Evolutionary conservation across 2,888 invertebrate genomes (phyloP), one percentile per base, ranked within the genome.

Genomic region (Seira musarum): DNA sequence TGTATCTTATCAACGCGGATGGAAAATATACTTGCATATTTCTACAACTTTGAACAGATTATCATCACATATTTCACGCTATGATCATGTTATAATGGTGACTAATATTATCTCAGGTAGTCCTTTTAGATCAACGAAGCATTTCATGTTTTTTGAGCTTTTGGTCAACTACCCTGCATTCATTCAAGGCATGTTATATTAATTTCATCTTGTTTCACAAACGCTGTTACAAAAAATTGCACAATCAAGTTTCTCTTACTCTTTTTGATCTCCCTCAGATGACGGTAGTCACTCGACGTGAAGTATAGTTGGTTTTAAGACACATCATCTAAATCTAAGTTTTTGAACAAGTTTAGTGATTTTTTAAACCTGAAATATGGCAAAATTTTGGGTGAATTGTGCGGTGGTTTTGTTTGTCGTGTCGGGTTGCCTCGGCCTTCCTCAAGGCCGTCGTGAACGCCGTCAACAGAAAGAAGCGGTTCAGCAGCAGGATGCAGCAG

Each of bases 201-300:
- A n/a, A n/a, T n/a, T n/a, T n/a, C n/a, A n/a, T 2, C 22, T 40
- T 40, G 40, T 40, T 40, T 40, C 40, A 40, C 40, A 40, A 40
- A 40, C 13, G 40, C 40, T 40, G 40, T 40, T 40, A 40, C 40
- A 40, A 40, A 8, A n/a, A 8, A 40, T 40, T 40, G 13, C 40
- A 13, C 13, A 40, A 40, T 13, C 40, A 35, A 70, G 22, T 70
- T 70, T 70, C 70, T 57, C 70, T 70, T 61, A 61, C 40, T 61
- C 61, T n/a, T 70, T n/a, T 61, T 61, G 70, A 70, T 70, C 70
- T 70, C 70, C 8, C 25, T 35, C 61, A 70, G 70, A 61, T 61
- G 30, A 60, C 30, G 57, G 19, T 13, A 30, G 17, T 68, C 24
- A 15, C 24, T 64, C n/a, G n/a, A n/a, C n/a, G n/a, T 22, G 5